Conservation (phyloP, 1,140 invertebrate genomes). For the Calephelis nemesis region DNA sequence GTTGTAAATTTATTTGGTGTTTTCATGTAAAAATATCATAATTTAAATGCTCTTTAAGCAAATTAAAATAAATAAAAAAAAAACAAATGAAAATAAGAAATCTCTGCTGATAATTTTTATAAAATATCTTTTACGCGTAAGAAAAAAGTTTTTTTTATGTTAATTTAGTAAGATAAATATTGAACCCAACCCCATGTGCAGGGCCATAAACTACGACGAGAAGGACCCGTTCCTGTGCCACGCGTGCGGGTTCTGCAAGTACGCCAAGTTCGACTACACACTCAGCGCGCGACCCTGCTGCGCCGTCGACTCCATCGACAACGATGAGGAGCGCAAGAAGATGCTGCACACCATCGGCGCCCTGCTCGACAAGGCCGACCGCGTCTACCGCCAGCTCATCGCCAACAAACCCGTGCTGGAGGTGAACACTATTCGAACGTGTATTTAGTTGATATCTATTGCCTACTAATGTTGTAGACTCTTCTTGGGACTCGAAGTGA, state of each 20-base stretch:
- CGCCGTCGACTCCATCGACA: slow-evolving; percentile 98
- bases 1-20: no score
- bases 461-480: background rate
- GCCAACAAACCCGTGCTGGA: slow-evolving; percentile 94
- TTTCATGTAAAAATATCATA: no score
- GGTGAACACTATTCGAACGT: slow-evolving; percentile 52
- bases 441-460: background rate
- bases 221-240: slow-evolving; percentile 99
- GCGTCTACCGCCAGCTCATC: slow-evolving; percentile 94
- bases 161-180: no score
- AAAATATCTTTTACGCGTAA: no score
- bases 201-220: slow-evolving; percentile 99
- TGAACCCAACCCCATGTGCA: background rate
- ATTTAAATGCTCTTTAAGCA: no score
- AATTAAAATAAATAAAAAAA: no score
- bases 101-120: no score
- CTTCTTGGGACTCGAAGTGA: background rate
- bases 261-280: slow-evolving; percentile 99
- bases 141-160: no score
- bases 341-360: slow-evolving; percentile 94
- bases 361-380: slow-evolving; percentile 95
- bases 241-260: slow-evolving; percentile 99
- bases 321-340: slow-evolving; percentile 97
- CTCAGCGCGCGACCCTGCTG: slow-evolving; percentile 94
- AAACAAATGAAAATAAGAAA: no score